Conservation (phyloP, 2,113 vertebrate species). For the Ageneiosus marmoratus region DNA sequence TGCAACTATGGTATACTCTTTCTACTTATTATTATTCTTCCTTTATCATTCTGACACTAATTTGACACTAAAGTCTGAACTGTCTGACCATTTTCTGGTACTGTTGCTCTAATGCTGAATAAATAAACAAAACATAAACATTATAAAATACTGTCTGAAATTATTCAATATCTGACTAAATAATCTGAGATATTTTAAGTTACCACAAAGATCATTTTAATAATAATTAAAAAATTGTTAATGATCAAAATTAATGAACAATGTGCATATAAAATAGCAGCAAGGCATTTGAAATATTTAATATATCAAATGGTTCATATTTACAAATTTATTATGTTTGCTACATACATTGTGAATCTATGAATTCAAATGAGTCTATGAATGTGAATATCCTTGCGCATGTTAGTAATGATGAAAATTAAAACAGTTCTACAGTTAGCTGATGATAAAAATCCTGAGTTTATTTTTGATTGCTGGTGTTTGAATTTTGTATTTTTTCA, state of each 20-base stretch:
- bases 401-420: constrained; percentile 28
- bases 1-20: constrained; percentile 56
- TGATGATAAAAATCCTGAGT: constrained; percentile 57
- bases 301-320: constrained; percentile 49
- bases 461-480: constrained; percentile 57
- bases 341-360: not conserved
- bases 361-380: constrained; percentile 39
- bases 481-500: constrained; percentile 48
- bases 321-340: constrained; percentile 22
- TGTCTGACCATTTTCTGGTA: constrained; percentile 41
- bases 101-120: constrained; percentile 33
- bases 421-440: constrained; percentile 53
- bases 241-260: constrained; percentile 41
- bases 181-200: not conserved
- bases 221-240: not conserved
- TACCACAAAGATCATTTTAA: too few relatives aligned
- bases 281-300: constrained; percentile 46
- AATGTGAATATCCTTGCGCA: constrained; percentile 43
- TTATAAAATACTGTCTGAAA: constrained; percentile 32
- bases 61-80: constrained; percentile 52
- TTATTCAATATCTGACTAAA: not conserved
- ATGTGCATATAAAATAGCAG: not conserved
- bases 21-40: constrained; percentile 47
- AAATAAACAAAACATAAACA: constrained; percentile 21
- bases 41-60: constrained; percentile 60